Conservation (phyloP, 2,797 vertebrate species). For the Petrocephalus sullivani region DNA sequence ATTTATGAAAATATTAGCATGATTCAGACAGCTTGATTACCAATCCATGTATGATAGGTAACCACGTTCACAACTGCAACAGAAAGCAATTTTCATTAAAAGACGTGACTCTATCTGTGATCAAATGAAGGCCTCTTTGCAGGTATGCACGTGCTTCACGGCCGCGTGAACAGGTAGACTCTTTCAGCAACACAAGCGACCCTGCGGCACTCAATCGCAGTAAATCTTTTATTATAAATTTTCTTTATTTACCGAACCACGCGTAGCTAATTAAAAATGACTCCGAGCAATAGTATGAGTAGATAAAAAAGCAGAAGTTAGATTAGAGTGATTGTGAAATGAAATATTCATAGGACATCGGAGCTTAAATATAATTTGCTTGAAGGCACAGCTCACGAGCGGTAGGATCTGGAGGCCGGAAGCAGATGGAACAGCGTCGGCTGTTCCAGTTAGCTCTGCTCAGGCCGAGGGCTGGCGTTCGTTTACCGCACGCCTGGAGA, state of each 20-base stretch:
- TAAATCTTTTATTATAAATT: slow-evolving; percentile 2
- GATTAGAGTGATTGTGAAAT: slow-evolving; percentile 6
- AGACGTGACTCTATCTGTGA: background rate
- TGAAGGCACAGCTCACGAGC: background rate
- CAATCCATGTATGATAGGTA: background rate
- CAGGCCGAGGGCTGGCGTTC: background rate
- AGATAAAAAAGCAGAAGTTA: slow-evolving; percentile 10
- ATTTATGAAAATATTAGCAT: background rate
- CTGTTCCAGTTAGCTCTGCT: background rate
- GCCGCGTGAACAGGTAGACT: background rate
- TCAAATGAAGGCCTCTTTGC: background rate
- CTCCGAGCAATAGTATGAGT: background rate
- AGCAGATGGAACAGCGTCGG: background rate
- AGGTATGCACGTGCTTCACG: background rate
- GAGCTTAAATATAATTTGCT: background rate
- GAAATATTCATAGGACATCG: background rate
- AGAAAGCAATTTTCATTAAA: background rate
- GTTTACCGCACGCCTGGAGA: background rate
- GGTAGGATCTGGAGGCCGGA: background rate
- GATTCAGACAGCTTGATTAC: background rate
- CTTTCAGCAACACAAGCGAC: background rate
- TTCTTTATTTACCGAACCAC: background rate
- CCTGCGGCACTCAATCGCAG: background rate
- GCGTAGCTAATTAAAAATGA: slow-evolving; percentile 2
- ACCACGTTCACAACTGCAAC: background rate